A percentile compares a stretch with the other conserved stretches of the same genome.
Conservation (phyloP, 2,113 vertebrate genomes). For the Calyptomena viridis region DNA sequence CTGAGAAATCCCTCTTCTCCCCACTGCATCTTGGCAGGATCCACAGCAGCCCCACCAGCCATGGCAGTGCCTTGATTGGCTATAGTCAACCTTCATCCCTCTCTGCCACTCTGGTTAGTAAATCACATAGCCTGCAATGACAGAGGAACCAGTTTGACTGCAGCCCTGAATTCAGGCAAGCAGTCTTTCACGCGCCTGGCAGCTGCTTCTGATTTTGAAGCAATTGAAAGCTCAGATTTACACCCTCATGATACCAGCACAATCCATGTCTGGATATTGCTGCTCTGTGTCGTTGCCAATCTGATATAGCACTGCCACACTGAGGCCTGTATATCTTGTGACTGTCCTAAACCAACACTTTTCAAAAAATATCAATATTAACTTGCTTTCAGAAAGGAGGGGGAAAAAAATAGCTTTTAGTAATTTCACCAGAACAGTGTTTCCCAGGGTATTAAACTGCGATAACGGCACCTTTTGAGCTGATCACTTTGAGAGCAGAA, state of each 20-base stretch:
- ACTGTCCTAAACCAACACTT: background rate
- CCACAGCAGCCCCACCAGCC: background rate
- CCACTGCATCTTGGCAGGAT: rapidly evolving
- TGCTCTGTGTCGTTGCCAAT: background rate
- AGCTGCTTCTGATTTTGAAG: background rate
- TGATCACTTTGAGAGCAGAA: background rate
- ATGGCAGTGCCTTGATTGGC: background rate
- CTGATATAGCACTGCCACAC: constrained; percentile 7
- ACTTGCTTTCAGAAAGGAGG: background rate
- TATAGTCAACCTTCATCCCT: background rate
- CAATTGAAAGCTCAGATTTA: background rate
- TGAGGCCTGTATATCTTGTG: background rate
- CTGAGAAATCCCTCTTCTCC: background rate
- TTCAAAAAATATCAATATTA: background rate
- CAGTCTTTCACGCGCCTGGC: background rate
- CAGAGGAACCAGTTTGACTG: background rate
- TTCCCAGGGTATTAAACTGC: background rate
- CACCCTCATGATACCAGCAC: background rate
- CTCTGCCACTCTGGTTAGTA: background rate
- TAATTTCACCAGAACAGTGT: background rate
- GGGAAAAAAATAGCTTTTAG: rapidly evolving
- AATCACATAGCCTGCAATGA: background rate
- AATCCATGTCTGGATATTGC: background rate
- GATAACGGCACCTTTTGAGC: background rate
- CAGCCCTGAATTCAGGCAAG: background rate